Evolutionary conservation across 2,888 invertebrate genomes (phyloP), one percentile per base, ranked within the genome.

Genomic region (Cheilosia impressa): DNA sequence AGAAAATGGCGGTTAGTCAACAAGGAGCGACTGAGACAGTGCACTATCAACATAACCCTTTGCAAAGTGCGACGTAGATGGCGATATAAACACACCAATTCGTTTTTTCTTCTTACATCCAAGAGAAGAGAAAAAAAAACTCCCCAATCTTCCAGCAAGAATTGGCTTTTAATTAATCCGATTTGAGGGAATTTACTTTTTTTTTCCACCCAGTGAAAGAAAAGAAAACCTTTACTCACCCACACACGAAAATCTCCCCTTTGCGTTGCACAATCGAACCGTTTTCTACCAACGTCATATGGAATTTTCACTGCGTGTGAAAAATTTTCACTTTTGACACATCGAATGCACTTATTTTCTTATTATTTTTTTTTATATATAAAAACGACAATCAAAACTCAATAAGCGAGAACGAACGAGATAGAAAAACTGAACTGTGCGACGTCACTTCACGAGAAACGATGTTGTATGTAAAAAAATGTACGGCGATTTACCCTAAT

Each of bases 1-100:
- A 85, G 85, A 85, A 85, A 85, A 85, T 85, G 85, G 85, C 85
- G 85, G 81, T 85, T 85, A 72, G 76, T 77, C 76, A 81, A 77
- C 72, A 72, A 81, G 63, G 81, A 68, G 75, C 2, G 50, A 81
- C n/a, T 72, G 81, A 73, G 85, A 84, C 7, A 17, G 4, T 17
- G 34, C n/a, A 34, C 0, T 24, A 4, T 19, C 38, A 15, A 10
- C 19, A 13, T 1, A 24, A 41, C 9, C 7, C 27, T 27, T 22
- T 17, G 17, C 19, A 13, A 15, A 43, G 84, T 66, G 68, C 53
- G 50, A 76, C 27, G 2, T 24, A 68, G 63, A 85, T 77, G 58
- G 81, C 72, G 66, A 85, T 81, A 81, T 85, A 85, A 85, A 85
- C 85, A 85, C 62, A 72, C 43, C 55, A 80, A 77, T 66, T 72